A percentile compares a stretch with the other conserved stretches of the same genome.
Evolutionary conservation across 2,888 invertebrate genomes (phyloP).

Genomic region (Temnothorax rugatulus): DNA sequence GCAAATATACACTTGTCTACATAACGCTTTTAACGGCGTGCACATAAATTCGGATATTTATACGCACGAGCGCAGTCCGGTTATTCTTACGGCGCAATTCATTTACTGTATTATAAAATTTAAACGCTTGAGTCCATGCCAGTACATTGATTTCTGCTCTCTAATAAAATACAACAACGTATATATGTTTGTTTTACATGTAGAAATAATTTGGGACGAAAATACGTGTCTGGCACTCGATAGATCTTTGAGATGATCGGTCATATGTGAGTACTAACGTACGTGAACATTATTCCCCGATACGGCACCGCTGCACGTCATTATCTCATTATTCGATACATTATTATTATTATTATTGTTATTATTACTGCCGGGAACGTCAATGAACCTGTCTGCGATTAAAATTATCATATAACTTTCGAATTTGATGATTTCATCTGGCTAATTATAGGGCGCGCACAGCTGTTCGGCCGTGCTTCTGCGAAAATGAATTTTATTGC

Average conservation of each 20-base stretch:
- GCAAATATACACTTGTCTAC: not conserved
- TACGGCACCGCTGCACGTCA: not conserved
- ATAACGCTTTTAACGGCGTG: not conserved
- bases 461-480: constrained; percentile 13
- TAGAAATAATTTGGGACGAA: not conserved
- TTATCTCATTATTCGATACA: constrained; percentile 32
- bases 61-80: not conserved
- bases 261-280: not conserved
- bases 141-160: not conserved
- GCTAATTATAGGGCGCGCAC: constrained; percentile 31
- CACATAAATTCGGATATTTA: constrained; percentile 12
- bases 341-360: constrained; percentile 31
- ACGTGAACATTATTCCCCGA: constrained; percentile 10
- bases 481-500: constrained; percentile 64
- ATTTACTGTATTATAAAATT: not conserved
- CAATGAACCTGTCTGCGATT: constrained; percentile 35
- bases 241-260: not conserved
- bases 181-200: not conserved
- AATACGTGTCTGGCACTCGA: not conserved
- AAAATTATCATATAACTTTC: constrained; percentile 47
- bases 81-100: not conserved
- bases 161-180: constrained; percentile 1
- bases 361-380: constrained; percentile 16
- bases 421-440: constrained; percentile 51
- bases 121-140: not conserved